Base-by-base conservation (phyloP, 1,140 invertebrate species). In the Dysdera silvatica region DNA sequence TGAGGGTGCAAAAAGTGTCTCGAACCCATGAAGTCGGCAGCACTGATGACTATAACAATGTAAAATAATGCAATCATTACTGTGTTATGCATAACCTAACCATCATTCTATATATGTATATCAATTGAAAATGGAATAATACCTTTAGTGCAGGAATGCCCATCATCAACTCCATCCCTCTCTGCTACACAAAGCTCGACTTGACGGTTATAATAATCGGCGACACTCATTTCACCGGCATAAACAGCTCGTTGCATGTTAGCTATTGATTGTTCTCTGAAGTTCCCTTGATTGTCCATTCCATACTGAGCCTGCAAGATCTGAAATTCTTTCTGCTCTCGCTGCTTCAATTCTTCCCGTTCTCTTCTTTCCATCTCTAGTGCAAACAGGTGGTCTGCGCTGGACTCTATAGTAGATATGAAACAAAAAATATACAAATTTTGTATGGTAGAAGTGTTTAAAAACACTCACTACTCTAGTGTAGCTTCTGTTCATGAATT, bases 221-320 rank as follows among this genome's bases (percentile, higher is more conserved):
- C 82, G 1, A 90, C 85, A 12, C 86, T 85, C 76, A 94, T 84
- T 72, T 90, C 86, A 2, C 89, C 89, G 26, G 85, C 85, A 74
- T 86, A 87, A 8, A 92, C 89, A 53, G 89, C 89, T 45, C 85
- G 78, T 72, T 89, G 86, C 80, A 94, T 84, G 73, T 88, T 87
- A 26, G 83, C 85, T 1, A 88, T 83, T 55, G 87, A 88, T 67
- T 91, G 87, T 69, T 88, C 86, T 35, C 84, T 82, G 76, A 87
- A 89, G 32, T 86, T 87, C 31, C 84, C 84, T 69, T 88, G 85
- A 76, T 89, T 87, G 69, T 90, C 88, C 89, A 92, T 91, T 1
- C 90, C 89, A 75, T 91, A 91, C 72, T 89, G 86, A 12, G 87
- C 88, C 69, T 87, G 80, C 14, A 91, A 72, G 74, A 88, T 76